Base-by-base conservation (phyloP, 2,797 vertebrate genomes). In the Ptychadena robeensis region DNA sequence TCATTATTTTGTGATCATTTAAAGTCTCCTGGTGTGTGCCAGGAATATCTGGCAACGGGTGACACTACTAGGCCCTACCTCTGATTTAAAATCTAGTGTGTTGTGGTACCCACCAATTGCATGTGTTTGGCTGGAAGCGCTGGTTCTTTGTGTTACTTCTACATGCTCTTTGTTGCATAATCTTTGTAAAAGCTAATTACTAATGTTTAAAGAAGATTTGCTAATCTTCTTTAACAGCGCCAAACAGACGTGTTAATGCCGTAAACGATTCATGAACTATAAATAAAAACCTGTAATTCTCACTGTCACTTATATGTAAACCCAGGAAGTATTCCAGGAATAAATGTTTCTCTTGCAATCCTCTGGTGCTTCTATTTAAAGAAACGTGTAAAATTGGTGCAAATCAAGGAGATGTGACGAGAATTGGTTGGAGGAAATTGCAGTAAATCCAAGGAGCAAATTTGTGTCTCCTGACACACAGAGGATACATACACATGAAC, bases 381-480 rank as follows among this genome's bases (percentile, higher is more conserved):
- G 57, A 7, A 77, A 57, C 48, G 40, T 28, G 32, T 69, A 44
- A 81, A 66, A 73, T 11, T 61, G 22, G 14, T 66, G 72, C 38
- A 66, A 83, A 72, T 72, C 25, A 18, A 44, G 57, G 8, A 59
- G 34, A 22, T 63, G 35, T 72, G 28, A 83, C 57, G 34, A 48
- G n/a, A 64, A 73, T 27, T 53, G 63, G 65, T 61, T 44, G 34
- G 6, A 59, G 82, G 27, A 57, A 65, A 67, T 4, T 57, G 40
- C 67, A 73, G 69, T 67, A 27, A 67, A 57, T 68, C 63, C 44
- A 44, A 35, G 67, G 53, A 40, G 61, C 57, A 73, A 73, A 59
- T 79, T 66, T 73, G 63, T 83, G 72, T 73, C 78, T 79, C 63
- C 32, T 59, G 69, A 73, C 73, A 68, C 73, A 83, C 68, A 53